Conservation (phyloP, 2,113 vertebrate genomes). For the Lipotes vexillifer region DNA sequence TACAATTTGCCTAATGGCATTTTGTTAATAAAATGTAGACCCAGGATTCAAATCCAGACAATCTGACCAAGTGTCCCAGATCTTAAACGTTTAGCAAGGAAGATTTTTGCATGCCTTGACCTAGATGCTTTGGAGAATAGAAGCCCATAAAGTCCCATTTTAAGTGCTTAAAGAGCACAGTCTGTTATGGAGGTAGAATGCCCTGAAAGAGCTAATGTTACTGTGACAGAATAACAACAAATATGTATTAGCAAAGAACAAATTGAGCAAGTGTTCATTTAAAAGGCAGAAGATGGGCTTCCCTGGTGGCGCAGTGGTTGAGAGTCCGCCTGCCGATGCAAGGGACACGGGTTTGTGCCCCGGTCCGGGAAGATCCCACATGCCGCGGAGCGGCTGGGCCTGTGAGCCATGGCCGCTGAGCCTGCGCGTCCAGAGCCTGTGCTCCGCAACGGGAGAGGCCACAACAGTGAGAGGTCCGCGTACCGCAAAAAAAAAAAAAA, state of each 20-base stretch:
- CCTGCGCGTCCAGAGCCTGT: no score
- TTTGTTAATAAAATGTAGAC: background rate
- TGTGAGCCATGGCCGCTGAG: no score
- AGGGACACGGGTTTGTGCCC: no score
- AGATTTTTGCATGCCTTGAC: background rate
- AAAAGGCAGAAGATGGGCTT: background rate
- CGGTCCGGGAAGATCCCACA: no score
- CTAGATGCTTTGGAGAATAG: background rate
- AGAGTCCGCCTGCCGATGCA: no score
- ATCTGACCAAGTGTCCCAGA: background rate
- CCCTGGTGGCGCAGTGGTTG: no score
- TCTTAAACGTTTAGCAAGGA: background rate
- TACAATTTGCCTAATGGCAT: background rate
- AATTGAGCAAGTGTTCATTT: background rate
- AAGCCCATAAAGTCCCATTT: background rate
- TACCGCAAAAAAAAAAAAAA: no score
- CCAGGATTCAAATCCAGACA: background rate
- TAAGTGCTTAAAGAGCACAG: background rate
- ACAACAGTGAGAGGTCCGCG: no score
- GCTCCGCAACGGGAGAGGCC: no score
- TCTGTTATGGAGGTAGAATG: background rate
- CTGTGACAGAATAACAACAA: background rate
- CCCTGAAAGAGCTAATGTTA: background rate
- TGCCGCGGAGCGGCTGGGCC: no score
- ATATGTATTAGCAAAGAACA: background rate